Evolutionary conservation across 2,797 vertebrate genomes (phyloP).

Genomic region (Eutrigla gurnardus): DNA sequence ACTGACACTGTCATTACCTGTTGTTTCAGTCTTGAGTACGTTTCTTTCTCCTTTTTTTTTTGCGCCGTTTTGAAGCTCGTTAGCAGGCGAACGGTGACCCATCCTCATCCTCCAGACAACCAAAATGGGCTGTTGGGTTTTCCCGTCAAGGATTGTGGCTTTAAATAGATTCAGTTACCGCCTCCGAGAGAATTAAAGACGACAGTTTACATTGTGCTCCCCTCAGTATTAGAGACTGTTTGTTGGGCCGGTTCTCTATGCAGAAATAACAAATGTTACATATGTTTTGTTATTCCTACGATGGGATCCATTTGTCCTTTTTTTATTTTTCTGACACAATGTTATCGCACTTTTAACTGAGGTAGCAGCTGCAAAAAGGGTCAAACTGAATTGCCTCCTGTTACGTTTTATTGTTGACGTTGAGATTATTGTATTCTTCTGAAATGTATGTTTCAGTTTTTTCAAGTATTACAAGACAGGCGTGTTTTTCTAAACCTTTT

Average conservation of each 20-base stretch:
- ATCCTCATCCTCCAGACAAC: slow-evolving; percentile 48
- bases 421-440: slow-evolving; percentile 56
- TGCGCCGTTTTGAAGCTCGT: slow-evolving; percentile 40
- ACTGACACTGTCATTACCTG: slow-evolving; percentile 56
- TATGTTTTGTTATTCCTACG: slow-evolving; percentile 24
- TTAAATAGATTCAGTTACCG: slow-evolving; percentile 52
- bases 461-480: slow-evolving; percentile 44
- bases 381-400: slow-evolving; percentile 27
- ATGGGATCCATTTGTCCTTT: slow-evolving; percentile 25
- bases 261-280: slow-evolving; percentile 48
- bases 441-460: slow-evolving; percentile 52
- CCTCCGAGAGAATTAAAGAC: slow-evolving; percentile 21
- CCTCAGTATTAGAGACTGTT: slow-evolving; percentile 56
- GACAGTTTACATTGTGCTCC: slow-evolving; percentile 57
- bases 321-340: slow-evolving; percentile 2
- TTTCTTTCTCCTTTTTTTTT: slow-evolving; percentile 19
- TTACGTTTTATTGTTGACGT: slow-evolving; percentile 28
- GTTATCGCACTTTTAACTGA: slow-evolving; percentile 72
- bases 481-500: slow-evolving; percentile 41
- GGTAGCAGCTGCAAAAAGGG: slow-evolving; percentile 25
- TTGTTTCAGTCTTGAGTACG: slow-evolving; percentile 38
- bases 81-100: background rate
- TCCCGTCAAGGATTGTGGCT: slow-evolving; percentile 60
- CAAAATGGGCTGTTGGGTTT: slow-evolving; percentile 43
- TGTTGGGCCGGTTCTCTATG: slow-evolving; percentile 41